Percentiles rank a stretch among this genome's conserved stretches.
These are phyloP conservation scores for Phylloscopus whistleri DNA, from an alignment of 2,113 vertebrate genomes.

Conservation along the genomic window DNA sequence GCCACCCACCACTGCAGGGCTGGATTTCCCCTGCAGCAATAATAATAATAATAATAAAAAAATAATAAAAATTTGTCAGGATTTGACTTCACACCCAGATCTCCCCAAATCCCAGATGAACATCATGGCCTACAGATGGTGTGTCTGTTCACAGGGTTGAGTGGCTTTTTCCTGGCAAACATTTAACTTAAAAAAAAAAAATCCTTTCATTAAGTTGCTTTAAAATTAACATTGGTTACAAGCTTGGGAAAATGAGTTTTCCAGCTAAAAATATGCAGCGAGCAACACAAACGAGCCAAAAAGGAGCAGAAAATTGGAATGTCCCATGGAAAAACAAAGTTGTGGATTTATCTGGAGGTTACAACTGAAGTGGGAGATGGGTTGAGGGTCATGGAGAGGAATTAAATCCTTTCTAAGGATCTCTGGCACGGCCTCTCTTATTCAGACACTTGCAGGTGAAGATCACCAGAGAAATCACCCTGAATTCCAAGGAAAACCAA, in stretches of 20 bases:
- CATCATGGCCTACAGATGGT: background rate
- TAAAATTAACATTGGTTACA: background rate
- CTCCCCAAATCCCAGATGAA: background rate
- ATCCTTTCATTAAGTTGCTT: background rate
- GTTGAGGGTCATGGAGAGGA: background rate
- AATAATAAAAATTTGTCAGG: background rate
- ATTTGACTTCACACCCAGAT: background rate
- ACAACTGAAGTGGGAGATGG: background rate
- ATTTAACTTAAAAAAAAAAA: background rate
- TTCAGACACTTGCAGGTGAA: background rate
- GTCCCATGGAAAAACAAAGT: background rate
- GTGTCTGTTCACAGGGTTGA: background rate
- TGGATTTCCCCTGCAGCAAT: background rate
- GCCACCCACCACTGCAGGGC: background rate
- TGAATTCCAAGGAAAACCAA: background rate
- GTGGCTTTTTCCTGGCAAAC: background rate
- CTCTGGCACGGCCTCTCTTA: background rate
- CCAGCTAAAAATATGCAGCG: background rate
- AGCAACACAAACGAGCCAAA: background rate
- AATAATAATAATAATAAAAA: background rate
- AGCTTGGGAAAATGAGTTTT: background rate
- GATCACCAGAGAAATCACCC: background rate
- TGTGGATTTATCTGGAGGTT: background rate
- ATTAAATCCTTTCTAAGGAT: background rate
- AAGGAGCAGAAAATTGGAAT: background rate